phyloP scores from a whole-genome alignment of 1,140 invertebrate genomes.

The Platorchestia sp. region DNA sequence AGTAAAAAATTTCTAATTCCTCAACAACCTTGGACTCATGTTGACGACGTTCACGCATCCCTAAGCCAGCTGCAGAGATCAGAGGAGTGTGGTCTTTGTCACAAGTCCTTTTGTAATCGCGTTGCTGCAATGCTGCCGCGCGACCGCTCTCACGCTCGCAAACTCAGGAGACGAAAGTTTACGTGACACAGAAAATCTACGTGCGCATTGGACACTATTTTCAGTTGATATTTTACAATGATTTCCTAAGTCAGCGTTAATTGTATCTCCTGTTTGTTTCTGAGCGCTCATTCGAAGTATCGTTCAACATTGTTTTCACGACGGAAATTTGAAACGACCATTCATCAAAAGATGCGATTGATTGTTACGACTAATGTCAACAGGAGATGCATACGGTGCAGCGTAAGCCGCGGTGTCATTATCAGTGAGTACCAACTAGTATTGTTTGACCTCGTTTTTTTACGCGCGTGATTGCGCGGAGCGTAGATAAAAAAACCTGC shows the following conservation, averaged over 20 bases:
- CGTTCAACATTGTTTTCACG: neutral
- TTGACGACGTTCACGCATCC: neutral
- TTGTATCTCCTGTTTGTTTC: neutral
- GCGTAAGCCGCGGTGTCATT: neutral
- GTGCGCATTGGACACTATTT: neutral
- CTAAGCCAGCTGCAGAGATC: neutral
- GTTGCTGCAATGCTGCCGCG: neutral
- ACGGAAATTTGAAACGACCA: neutral
- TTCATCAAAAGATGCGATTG: neutral
- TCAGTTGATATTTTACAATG: neutral
- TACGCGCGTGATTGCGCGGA: neutral
- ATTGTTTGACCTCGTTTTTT: neutral
- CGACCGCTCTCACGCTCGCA: too few species aligned
- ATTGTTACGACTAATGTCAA: neutral
- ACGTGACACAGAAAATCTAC: neutral
- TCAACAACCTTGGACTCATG: too few species aligned
- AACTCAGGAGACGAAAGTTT: neutral
- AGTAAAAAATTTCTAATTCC: too few species aligned
- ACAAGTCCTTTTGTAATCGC: neutral
- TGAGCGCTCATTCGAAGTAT: neutral
- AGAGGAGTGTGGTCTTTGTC: neutral
- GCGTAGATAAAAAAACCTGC: neutral
- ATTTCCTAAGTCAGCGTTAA: neutral
- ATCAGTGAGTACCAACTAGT: neutral
- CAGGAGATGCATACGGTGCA: neutral